These are phyloP conservation scores for Rhinopomastus cyanomelas DNA, from an alignment of 2,113 vertebrate genomes.

Conservation along the genomic window DNA sequence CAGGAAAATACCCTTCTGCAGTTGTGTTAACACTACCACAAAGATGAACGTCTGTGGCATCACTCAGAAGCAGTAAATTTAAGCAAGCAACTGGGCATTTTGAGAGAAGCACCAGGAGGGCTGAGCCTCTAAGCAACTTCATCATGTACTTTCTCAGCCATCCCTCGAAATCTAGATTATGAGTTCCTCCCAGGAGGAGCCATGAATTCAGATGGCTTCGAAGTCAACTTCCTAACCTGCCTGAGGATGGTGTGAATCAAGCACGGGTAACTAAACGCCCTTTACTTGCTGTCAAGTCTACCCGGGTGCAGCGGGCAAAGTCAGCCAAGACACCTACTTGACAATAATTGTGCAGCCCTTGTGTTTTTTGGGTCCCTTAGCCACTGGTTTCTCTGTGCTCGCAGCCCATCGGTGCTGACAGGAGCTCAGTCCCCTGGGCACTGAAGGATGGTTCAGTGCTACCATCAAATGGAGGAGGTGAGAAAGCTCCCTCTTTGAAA, in stretches of 20 bases:
- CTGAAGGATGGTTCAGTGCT: background rate
- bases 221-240: background rate
- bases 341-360: background rate
- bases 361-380: background rate
- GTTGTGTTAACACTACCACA: background rate
- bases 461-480: background rate
- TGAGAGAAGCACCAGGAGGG: background rate
- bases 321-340: background rate
- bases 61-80: background rate
- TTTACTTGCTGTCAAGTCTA: background rate
- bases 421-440: background rate
- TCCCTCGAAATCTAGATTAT: background rate
- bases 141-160: background rate
- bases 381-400: background rate
- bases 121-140: background rate
- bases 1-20: background rate
- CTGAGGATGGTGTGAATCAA: background rate
- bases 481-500: background rate
- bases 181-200: background rate
- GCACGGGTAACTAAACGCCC: background rate
- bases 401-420: fast-evolving
- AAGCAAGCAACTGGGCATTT: background rate
- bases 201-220: background rate
- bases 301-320: background rate
- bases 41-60: background rate